Conservation (phyloP, 1,140 invertebrate species). For the Heliothis virescens region DNA sequence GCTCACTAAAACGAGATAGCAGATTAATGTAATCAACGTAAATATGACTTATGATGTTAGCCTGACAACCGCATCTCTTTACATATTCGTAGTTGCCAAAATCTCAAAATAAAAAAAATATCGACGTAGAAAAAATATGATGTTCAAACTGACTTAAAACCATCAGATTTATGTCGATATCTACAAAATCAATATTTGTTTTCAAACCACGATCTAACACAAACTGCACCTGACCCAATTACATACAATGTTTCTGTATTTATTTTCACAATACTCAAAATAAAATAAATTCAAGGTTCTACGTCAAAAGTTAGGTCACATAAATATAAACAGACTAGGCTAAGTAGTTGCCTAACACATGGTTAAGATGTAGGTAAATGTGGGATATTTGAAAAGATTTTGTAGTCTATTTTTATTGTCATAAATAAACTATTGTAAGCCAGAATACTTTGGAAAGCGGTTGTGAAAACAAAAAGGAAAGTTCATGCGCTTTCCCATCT, state of each 20-base stretch:
- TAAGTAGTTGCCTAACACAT: slow-evolving; percentile 35
- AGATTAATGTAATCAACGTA: too few species aligned
- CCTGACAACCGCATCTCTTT: too few species aligned
- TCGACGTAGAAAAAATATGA: not conserved
- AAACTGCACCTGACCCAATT: slow-evolving; percentile 32
- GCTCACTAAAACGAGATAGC: too few species aligned
- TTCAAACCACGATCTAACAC: not conserved
- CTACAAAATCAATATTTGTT: not conserved
- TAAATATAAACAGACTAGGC: slow-evolving; percentile 14
- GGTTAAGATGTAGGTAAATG: not conserved
- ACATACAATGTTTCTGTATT: slow-evolving; percentile 39
- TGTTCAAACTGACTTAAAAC: not conserved
- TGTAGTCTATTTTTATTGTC: not conserved
- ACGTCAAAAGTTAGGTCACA: slow-evolving; percentile 38
- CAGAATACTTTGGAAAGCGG: too few species aligned
- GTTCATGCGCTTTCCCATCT: too few species aligned
- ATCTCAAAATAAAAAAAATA: too few species aligned
- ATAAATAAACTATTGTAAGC: too few species aligned
- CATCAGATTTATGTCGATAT: not conserved
- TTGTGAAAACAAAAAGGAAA: too few species aligned
- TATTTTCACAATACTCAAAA: slow-evolving; percentile 32
- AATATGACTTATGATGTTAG: too few species aligned
- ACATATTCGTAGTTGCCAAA: too few species aligned
- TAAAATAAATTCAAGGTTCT: slow-evolving; percentile 38
- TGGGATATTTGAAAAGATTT: not conserved